Percentiles rank a stretch among this genome's conserved stretches.
Conservation (phyloP, 2,888 invertebrate species). For the Tyria jacobaeae region DNA sequence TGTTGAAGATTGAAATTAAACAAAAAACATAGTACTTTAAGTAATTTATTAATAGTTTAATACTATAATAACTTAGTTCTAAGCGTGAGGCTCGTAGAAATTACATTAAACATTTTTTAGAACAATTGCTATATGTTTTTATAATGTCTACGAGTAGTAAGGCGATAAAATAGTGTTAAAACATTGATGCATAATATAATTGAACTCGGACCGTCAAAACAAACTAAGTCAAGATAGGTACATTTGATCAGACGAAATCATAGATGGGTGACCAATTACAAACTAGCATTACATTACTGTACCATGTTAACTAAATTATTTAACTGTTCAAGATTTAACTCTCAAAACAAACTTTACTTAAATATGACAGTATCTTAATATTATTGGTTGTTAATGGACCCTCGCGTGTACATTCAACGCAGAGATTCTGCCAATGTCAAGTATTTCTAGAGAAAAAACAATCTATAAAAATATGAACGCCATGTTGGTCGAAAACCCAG, state of each 20-base stretch:
- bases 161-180: background rate
- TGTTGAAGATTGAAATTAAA: conserved; percentile 9
- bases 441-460: no score
- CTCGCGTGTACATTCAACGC: no score
- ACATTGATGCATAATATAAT: conserved; percentile 7
- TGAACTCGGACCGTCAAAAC: background rate
- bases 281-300: no score
- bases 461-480: no score
- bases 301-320: no score
- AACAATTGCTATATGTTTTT: background rate
- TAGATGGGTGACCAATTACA: background rate
- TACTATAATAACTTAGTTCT: conserved; percentile 52
- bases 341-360: no score
- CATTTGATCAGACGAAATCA: background rate
- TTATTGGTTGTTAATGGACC: no score
- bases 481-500: no score
- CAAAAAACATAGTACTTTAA: conserved; percentile 29
- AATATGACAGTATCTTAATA: no score
- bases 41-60: conserved; percentile 46
- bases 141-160: conserved; percentile 4
- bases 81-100: conserved; percentile 33
- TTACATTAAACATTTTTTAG: background rate
- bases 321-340: no score
- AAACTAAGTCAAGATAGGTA: background rate
- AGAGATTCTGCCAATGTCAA: no score